Evolutionary conservation across 2,888 invertebrate species (phyloP).

Genomic region (Cantharis nigra): DNA sequence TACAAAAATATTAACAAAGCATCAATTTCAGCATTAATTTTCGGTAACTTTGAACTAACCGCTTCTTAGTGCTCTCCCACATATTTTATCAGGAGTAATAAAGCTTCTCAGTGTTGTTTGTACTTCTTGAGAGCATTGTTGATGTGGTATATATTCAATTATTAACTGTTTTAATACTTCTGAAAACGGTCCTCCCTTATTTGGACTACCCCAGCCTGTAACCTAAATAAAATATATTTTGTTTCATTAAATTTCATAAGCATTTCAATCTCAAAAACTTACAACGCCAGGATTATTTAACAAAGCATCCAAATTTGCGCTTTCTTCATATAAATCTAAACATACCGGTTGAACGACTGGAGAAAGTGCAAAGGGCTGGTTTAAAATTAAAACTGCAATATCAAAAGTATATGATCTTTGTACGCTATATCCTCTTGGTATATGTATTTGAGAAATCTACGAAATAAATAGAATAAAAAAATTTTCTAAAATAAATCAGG

Average conservation of each 20-base stretch:
- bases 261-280: constrained; percentile 14
- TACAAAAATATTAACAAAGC: background rate
- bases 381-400: constrained; percentile 48
- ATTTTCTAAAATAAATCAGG: too few species aligned
- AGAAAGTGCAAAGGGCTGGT: constrained; percentile 41
- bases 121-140: background rate
- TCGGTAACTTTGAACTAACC: background rate
- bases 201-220: background rate
- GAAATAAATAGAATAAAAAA: background rate
- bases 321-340: constrained; percentile 38
- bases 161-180: background rate
- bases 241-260: too few species aligned
- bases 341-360: constrained; percentile 51
- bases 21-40: background rate
- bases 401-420: constrained; percentile 39
- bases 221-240: too few species aligned
- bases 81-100: background rate
- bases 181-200: background rate
- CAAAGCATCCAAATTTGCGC: constrained; percentile 9
- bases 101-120: background rate
- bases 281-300: constrained; percentile 36
- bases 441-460: constrained; percentile 37
- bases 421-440: constrained; percentile 38
- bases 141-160: background rate
- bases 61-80: background rate